Base-by-base conservation (phyloP, 2,888 invertebrate species). In the Antitype chi region DNA sequence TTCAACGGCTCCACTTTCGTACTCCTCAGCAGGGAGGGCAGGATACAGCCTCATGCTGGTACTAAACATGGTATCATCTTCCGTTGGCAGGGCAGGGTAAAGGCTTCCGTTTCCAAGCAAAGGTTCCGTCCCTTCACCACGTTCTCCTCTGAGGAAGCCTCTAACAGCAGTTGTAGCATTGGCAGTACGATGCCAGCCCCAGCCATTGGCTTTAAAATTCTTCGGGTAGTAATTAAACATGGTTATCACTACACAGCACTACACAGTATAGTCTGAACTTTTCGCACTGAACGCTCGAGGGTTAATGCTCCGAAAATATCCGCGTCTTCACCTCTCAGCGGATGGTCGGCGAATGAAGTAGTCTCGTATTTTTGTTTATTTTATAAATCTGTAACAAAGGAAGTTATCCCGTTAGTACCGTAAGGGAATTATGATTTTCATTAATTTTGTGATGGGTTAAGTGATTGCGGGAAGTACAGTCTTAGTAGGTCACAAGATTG, bases 151-250 rank as follows among this genome's bases (percentile, higher is more conserved):
- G 79, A 96, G 86, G 78, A 96, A 96, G 0, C 96, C 95, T 17
- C 90, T 89, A 0, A 95, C 95, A 11, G 96, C 96, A 0, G 91
- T 89, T 0, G 95, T 89, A 2, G 94, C 94, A n/a, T 84, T 93
- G 9, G 89, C 88, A 0, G 90, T 84, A 28, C 96, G 89, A 82
- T 96, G 96, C 96, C 96, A 96, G 0, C 96, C 96, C 96, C 95
- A 96, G 2, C 96, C 96, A 76, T 96, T 95, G 63, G 96, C 96
- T 75, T 93, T 95, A 78, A 96, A 94, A 85, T 96, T 96, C 90
- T 96, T 96, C 85, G 96, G 96, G 82, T 96, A 96, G 80, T 95
- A 94, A 80, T 89, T 93, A 47, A 94, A 78, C 87, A 87, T 87
- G 73, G 73, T 85, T 63, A 70, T 55, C 76, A 87, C 82, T 73